Conservation (phyloP, 2,113 vertebrate genomes). For the Aspiorhynchus laticeps region DNA sequence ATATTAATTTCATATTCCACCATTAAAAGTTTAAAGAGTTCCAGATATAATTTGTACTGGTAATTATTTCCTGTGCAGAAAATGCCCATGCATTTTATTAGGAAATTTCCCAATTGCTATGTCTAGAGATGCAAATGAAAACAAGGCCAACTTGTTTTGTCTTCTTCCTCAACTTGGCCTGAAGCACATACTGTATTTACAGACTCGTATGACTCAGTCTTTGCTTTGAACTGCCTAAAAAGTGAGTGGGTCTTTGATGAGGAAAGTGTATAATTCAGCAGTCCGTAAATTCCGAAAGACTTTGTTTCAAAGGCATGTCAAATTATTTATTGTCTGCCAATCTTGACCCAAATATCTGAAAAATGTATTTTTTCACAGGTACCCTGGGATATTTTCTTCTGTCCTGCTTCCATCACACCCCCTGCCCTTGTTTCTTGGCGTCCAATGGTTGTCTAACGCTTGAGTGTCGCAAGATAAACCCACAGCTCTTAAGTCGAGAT, state of each 20-base stretch:
- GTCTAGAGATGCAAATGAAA: not conserved
- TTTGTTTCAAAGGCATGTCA: conserved; percentile 49
- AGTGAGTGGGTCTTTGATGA: conserved; percentile 31
- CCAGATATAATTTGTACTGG: not conserved
- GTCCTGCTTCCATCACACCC: not conserved
- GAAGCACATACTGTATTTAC: not conserved
- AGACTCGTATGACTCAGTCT: conserved; percentile 33
- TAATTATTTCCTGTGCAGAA: not conserved
- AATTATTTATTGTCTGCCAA: conserved; percentile 42
- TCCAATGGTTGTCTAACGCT: conserved; percentile 33
- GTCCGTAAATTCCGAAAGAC: conserved; percentile 44
- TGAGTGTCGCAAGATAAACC: conserved; percentile 37
- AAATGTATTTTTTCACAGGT: conserved; percentile 34
- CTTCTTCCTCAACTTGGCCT: conserved; percentile 8
- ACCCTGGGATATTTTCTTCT: conserved; percentile 26
- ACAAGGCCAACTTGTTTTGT: not conserved
- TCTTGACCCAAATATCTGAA: conserved; percentile 51
- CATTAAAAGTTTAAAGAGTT: not conserved
- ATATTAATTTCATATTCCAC: conserved; percentile 1
- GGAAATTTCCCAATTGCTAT: not conserved
- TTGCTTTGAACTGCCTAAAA: conserved; percentile 44
- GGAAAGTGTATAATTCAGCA: conserved; percentile 53
- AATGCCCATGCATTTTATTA: not conserved
- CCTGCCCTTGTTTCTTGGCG: not conserved
- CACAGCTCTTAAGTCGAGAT: conserved; percentile 31